phyloP scores from a whole-genome alignment of 2,113 vertebrate genomes.

The Coturnix japonica region DNA sequence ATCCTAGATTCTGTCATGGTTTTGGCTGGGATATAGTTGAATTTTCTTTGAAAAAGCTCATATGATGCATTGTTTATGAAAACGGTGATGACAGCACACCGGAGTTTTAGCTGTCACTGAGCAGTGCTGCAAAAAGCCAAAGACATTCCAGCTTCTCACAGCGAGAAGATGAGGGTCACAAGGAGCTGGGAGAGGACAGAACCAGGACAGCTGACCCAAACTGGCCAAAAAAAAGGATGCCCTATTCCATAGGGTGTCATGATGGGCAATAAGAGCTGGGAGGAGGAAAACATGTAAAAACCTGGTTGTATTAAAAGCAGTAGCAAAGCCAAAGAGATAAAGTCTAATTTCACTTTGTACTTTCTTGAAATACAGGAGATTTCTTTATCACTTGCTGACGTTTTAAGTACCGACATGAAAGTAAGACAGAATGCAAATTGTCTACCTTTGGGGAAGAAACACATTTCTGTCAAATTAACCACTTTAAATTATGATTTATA shows the following conservation, averaged over 20 bases:
- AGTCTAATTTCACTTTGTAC: neutral
- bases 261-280: neutral
- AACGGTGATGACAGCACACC: neutral
- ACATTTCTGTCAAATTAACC: neutral
- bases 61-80: neutral
- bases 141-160: neutral
- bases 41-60: neutral
- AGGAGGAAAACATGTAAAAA: neutral
- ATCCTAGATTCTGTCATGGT: neutral
- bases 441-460: neutral
- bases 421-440: neutral
- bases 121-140: neutral
- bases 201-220: neutral
- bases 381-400: neutral
- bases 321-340: neutral
- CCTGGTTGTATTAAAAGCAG: neutral
- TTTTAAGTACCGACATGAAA: neutral
- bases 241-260: neutral
- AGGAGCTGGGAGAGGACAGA: neutral
- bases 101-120: neutral
- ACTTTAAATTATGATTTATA: slow-evolving; percentile 1
- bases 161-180: neutral
- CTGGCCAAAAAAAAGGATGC: neutral
- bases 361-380: neutral
- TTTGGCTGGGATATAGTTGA: neutral